Conservation (phyloP, 2,888 invertebrate genomes). For the Argyresthia albistria region DNA sequence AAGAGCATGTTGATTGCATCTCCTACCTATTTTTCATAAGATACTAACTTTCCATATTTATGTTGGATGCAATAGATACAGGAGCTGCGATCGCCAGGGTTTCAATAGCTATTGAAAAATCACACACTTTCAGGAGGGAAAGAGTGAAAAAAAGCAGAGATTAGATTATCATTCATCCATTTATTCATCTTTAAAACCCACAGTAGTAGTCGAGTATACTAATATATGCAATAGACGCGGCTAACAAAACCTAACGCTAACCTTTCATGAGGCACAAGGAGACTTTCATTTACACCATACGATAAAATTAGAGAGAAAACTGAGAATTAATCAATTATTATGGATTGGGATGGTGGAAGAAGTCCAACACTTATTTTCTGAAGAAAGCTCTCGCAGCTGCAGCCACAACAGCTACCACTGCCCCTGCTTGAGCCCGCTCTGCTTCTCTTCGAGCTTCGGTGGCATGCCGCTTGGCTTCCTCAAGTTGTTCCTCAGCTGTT, state of each 20-base stretch:
- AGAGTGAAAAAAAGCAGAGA: too few relatives aligned
- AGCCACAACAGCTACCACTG: constrained; percentile 2
- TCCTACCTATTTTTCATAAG: too few relatives aligned
- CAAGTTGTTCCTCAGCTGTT: constrained; percentile 6
- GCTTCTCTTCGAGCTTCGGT: constrained; percentile 8
- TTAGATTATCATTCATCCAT: too few relatives aligned
- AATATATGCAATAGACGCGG: too few relatives aligned
- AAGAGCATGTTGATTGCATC: too few relatives aligned
- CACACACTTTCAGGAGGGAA: too few relatives aligned
- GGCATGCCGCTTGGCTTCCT: constrained; percentile 7
- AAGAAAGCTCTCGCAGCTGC: constrained; percentile 6
- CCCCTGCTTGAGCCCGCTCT: constrained; percentile 5
- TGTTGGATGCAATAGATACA: too few relatives aligned
- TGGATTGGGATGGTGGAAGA: constrained; percentile 5
- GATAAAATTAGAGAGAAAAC: constrained; percentile 4
- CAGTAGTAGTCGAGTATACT: too few relatives aligned
- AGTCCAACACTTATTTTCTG: constrained; percentile 4
- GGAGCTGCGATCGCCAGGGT: too few relatives aligned
- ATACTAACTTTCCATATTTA: too few relatives aligned
- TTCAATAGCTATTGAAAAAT: too few relatives aligned
- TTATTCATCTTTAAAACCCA: too few relatives aligned
- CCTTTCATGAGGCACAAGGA: constrained; percentile 1
- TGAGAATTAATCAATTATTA: constrained; percentile 1
- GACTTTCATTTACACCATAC: constrained; percentile 2
- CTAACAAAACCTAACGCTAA: constrained; percentile 5